A percentile compares a stretch with the other conserved stretches of the same genome.
phyloP scores from a whole-genome alignment of 92 coral and sea anemone species.

The Scolanthus callimorphus region DNA sequence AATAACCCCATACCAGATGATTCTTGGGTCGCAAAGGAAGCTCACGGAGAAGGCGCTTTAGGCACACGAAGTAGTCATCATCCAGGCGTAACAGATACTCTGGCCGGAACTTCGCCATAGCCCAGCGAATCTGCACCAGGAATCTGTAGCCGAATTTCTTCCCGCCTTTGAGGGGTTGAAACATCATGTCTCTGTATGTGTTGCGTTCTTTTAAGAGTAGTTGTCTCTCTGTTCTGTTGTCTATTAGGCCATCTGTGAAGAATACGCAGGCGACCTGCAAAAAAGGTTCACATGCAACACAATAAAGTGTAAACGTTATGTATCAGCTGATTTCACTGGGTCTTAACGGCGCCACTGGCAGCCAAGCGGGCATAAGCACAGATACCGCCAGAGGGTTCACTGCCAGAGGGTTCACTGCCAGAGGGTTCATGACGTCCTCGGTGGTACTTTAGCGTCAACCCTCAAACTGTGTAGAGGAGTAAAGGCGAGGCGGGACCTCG shows the following conservation, averaged over 20 bases:
- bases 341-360: background rate
- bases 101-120: slow-evolving; percentile 24
- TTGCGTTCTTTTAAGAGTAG: slow-evolving; percentile 16
- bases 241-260: slow-evolving; percentile 52
- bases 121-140: slow-evolving; percentile 48
- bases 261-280: slow-evolving; percentile 43
- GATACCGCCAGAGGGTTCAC: no score
- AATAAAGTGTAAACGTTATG: background rate
- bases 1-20: slow-evolving; percentile 53
- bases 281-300: background rate
- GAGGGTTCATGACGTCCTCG: no score
- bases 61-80: slow-evolving; percentile 60
- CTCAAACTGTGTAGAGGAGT: no score
- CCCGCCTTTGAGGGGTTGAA: slow-evolving; percentile 55
- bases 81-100: slow-evolving; percentile 45
- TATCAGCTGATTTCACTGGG: background rate
- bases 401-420: no score
- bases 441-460: no score
- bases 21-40: slow-evolving; percentile 39
- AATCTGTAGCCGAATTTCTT: slow-evolving; percentile 55
- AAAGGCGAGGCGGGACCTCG: no score
- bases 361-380: no score
- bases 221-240: background rate
- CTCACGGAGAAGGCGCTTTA: slow-evolving; percentile 38
- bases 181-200: slow-evolving; percentile 34